Evolutionary conservation across 2,113 vertebrate genomes (phyloP), one percentile per base, ranked within the genome.

Genomic region (Semnopithecus entellus): DNA sequence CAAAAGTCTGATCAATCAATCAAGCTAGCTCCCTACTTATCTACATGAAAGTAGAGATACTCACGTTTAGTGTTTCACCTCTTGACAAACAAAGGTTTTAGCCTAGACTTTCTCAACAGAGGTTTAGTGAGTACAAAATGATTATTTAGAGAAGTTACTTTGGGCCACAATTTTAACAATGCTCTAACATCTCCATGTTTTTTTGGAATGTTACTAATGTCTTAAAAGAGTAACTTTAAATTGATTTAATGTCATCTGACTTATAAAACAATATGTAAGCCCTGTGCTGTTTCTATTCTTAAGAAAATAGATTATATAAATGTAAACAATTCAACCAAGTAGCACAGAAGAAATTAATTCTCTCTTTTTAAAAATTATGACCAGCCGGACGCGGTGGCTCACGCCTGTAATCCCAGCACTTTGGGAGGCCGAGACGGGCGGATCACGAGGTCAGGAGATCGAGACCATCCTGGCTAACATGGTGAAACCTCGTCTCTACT

Each of bases 71-170:
- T 55, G 27, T 43, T 50, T 90, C 14, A 43, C 17, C 22, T 73
- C 59, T 91, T 75, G 18, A 88, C 17, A 88, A 61, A 73, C 66
- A 66, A n/a, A 93, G 17, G 8, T 90, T 75, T 75, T 68, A 91
- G 61, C 40, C 72, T 84, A 73, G 61, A 83, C 88, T 68, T 88
- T 16, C 82, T 95, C 82, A 91, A 61, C 8, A 91, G 81, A 90
- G 32, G 83, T 81, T 93, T 83, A 38, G 38, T 68, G 27, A 75
- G 22, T 84, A 16, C 66, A 57, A 88, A 88, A 88, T 75, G 61
- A 82, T 88, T 88, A 55, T 68, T 50, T 55, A 64, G 32, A 64
- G 30, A 73, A 23, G 3, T 75, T 75, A 79, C 50, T 95, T 30
- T 84, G 78, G 87, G 27, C 35, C 70, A 88, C 45, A 93, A 45